Evolutionary conservation across 2,888 invertebrate species (phyloP).

Genomic region (Drosophila putrida): DNA sequence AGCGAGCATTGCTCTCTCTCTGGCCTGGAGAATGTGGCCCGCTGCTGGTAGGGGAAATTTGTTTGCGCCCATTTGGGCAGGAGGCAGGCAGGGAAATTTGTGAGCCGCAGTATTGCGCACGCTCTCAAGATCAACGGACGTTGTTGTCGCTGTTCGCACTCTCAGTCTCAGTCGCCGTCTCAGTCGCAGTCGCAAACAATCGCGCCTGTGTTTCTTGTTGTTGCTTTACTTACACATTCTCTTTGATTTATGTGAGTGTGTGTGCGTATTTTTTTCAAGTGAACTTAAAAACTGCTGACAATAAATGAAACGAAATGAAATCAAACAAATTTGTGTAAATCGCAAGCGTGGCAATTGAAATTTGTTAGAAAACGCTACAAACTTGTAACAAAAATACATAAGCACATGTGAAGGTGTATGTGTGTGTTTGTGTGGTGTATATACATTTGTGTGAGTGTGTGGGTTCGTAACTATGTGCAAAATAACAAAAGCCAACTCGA

Average conservation of each 20-base stretch:
- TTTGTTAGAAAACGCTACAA: conserved; percentile 18
- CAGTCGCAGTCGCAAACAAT: conserved; percentile 46
- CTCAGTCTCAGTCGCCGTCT: conserved; percentile 18
- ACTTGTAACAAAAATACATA: conserved; percentile 10
- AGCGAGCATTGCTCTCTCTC: conserved; percentile 11
- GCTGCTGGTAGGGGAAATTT: conserved; percentile 62
- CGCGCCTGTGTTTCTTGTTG: conserved; percentile 20
- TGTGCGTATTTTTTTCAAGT: conserved; percentile 41
- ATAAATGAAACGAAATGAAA: conserved; percentile 12
- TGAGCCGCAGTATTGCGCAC: conserved; percentile 69
- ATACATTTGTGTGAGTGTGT: conserved; percentile 15
- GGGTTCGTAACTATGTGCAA: conserved; percentile 11
- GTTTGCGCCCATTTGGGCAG: conserved; percentile 20
- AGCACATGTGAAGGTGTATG: conserved; percentile 7
- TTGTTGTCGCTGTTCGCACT: conserved; percentile 41
- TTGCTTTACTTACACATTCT: conserved; percentile 15
- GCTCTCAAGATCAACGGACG: conserved; percentile 80
- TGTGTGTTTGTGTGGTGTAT: conserved; percentile 12
- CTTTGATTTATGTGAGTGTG: conserved; percentile 19
- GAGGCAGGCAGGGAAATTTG: conserved; percentile 48
- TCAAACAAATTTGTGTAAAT: conserved; percentile 25
- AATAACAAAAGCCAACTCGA: conserved; percentile 1
- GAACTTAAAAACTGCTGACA: conserved; percentile 31
- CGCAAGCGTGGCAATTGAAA: conserved; percentile 32
- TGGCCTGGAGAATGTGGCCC: not conserved